Base-by-base conservation (phyloP, 53 echinoderm and acorn worm species). In the Zoroaster sp. region DNA sequence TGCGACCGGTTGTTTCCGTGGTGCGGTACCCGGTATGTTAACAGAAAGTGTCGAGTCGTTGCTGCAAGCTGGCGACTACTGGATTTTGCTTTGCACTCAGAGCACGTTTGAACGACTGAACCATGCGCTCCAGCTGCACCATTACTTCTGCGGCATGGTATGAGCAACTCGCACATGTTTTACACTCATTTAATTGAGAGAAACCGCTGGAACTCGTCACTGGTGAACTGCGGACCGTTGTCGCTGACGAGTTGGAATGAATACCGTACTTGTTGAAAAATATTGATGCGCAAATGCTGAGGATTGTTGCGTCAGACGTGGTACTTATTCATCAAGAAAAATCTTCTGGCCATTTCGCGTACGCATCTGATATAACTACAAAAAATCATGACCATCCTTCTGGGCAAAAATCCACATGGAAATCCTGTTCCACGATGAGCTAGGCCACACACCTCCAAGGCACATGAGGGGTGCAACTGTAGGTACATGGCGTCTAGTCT, bases 371-470 rank as follows among this genome's bases (percentile, higher is more conserved):
- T 2, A 87, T 52, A 25, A 77, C 53, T 5, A 87, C 44, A 87
- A 47, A 43, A 87, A 91, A 30, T 79, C 54, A 42, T 72, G 75
- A n/a, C 70, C 42, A 35, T 89, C 89, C 43, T 89, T 89, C 72
- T 89, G 73, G 4, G 91, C 91, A 66, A 78, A 87, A 39, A 87
- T 87, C n/a, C n/a, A n/a, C 36, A 78, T 54, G 32, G 87, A 87
- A 39, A 91, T 82, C 34, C 91, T 46, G 36, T 32, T 43, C 83
- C 91, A 82, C 0, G 87, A 66, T 21, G 51, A 49, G 25, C 47
- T 87, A 69, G 91, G 87, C 91, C 91, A 91, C 39, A 87, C 59
- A n/a, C n/a, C n/a, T n/a, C 87, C 91, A 91, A 10, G 87, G 87
- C 70, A n/a, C n/a, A 87, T 87, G 42, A 78, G 33, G 13, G 78